These are phyloP conservation scores for Dendrolimus kikuchii DNA, from an alignment of 1,140 invertebrate genomes.

Conservation along the genomic window DNA sequence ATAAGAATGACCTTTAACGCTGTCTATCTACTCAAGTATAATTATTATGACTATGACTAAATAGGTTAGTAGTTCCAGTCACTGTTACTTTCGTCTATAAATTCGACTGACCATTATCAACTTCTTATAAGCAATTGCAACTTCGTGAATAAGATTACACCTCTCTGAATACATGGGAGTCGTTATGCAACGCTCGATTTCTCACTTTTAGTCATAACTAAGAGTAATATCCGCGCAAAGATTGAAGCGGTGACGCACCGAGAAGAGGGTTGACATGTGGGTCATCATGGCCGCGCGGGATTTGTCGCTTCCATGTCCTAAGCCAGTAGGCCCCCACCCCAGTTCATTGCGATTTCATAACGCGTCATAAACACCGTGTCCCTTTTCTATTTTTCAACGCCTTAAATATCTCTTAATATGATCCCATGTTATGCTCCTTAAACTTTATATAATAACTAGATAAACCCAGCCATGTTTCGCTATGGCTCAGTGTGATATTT, in stretches of 20 bases:
- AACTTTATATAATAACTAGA: no score
- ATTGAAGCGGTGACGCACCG: conserved; percentile 47
- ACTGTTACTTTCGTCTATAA: no score
- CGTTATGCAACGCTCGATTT: conserved; percentile 39
- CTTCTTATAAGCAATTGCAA: no score
- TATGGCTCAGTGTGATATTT: no score
- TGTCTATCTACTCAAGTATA: no score
- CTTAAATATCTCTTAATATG: conserved; percentile 1
- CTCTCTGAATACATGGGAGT: conserved; percentile 9
- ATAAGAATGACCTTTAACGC: no score
- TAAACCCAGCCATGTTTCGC: no score
- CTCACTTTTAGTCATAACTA: conserved; percentile 54
- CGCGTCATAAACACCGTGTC: conserved; percentile 18
- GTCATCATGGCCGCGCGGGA: conserved; percentile 54
- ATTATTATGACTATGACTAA: no score
- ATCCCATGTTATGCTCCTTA: not conserved
- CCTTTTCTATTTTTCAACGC: conserved; percentile 24
- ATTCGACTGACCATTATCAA: no score
- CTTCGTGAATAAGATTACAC: no score
- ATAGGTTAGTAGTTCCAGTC: no score
- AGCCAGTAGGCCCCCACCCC: conserved; percentile 3
- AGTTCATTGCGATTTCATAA: conserved; percentile 31
- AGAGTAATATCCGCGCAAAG: conserved; percentile 64
- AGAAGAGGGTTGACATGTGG: conserved; percentile 64
- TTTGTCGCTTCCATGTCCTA: conserved; percentile 29